These are phyloP conservation scores for Tachycineta bicolor DNA, from an alignment of 2,113 vertebrate species.

Conservation along the genomic window DNA sequence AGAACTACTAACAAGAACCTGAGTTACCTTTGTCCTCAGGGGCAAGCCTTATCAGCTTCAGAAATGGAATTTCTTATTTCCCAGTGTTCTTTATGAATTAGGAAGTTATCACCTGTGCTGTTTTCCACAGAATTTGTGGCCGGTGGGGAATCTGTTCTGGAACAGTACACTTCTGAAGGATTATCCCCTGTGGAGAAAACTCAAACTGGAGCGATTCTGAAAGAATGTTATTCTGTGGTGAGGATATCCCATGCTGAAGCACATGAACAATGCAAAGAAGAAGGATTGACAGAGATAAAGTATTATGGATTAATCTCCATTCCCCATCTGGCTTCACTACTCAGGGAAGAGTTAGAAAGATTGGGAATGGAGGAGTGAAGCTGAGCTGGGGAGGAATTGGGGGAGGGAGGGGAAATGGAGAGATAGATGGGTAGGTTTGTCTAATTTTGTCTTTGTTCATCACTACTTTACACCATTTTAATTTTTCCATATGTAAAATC, in stretches of 20 bases:
- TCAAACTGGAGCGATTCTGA: not conserved
- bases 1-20: not conserved
- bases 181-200: not conserved
- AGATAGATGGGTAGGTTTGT: not conserved
- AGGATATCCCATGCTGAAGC: not conserved
- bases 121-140: not conserved
- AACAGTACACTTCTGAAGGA: not conserved
- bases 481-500: not conserved
- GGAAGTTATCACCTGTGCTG: not conserved
- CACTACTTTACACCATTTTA: not conserved
- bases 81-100: not conserved
- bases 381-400: rapidly evolving
- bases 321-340: not conserved
- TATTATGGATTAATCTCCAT: not conserved
- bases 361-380: not conserved
- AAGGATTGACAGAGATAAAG: not conserved
- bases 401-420: rapidly evolving
- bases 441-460: not conserved
- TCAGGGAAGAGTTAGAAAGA: not conserved
- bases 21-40: not conserved
- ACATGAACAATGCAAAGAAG: not conserved
- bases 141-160: not conserved
- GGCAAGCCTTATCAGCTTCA: not conserved
- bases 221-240: rapidly evolving
- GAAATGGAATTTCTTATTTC: not conserved